Conservation (phyloP, 2,888 invertebrate genomes). For the Gisinianus flammeolus region DNA sequence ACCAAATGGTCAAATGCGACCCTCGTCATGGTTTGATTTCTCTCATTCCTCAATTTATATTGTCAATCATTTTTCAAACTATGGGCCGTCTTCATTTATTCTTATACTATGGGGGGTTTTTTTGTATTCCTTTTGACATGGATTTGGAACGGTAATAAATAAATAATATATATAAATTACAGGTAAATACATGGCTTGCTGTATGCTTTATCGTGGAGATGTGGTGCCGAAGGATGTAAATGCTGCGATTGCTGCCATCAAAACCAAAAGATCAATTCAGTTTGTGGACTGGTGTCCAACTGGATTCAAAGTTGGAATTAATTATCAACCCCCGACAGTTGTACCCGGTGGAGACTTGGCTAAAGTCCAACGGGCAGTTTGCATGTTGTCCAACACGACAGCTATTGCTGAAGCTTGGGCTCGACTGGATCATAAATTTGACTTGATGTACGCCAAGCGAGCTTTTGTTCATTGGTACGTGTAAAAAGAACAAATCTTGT, state of each 20-base stretch:
- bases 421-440: slow-evolving; percentile 93
- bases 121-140: too few relatives aligned
- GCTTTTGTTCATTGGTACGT: slow-evolving; percentile 41
- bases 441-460: slow-evolving; percentile 77
- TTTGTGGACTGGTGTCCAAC: slow-evolving; percentile 59
- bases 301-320: slow-evolving; percentile 36
- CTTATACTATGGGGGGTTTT: background rate
- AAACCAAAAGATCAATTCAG: slow-evolving; percentile 68
- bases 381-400: slow-evolving; percentile 26
- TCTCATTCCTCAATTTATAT: background rate
- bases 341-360: too few relatives aligned
- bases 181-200: slow-evolving; percentile 68
- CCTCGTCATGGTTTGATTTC: slow-evolving; percentile 21
- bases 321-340: slow-evolving; percentile 31
- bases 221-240: slow-evolving; percentile 80
- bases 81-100: too few relatives aligned
- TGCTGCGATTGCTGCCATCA: slow-evolving; percentile 72
- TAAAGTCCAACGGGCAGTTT: slow-evolving; percentile 63
- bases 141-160: too few relatives aligned
- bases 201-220: slow-evolving; percentile 84
- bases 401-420: slow-evolving; percentile 98
- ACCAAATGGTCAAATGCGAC: slow-evolving; percentile 72
- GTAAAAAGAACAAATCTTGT: background rate
- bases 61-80: too few relatives aligned
- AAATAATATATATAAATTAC: background rate